phyloP scores from a whole-genome alignment of 2,113 vertebrate genomes.

The Bombycilla garrulus region DNA sequence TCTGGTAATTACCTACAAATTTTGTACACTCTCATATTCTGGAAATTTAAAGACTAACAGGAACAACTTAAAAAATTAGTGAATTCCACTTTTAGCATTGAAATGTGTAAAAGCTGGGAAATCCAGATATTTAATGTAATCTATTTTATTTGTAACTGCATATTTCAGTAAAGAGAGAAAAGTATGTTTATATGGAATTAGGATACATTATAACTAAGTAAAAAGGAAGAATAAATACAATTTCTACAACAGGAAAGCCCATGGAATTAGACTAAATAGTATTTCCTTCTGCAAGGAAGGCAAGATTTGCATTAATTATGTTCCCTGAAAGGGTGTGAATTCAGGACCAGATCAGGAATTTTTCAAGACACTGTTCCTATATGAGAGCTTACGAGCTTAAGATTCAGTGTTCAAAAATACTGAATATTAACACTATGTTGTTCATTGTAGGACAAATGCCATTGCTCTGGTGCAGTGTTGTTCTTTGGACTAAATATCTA shows the following conservation, averaged over 20 bases:
- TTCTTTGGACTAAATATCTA: not conserved
- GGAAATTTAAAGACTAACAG: not conserved
- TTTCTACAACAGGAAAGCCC: not conserved
- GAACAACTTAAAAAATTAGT: not conserved
- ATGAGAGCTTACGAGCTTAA: not conserved
- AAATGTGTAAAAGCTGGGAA: not conserved
- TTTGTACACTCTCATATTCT: not conserved
- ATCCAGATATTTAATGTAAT: not conserved
- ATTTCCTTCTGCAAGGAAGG: not conserved
- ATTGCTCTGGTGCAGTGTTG: not conserved
- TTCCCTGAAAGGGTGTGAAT: not conserved
- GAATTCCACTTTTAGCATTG: not conserved
- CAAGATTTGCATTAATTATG: not conserved
- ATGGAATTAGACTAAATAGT: not conserved
- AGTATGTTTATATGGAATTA: not conserved
- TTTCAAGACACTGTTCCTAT: not conserved
- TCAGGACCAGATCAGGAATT: not conserved
- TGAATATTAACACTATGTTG: not conserved
- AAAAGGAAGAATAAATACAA: not conserved
- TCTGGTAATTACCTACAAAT: constrained; percentile 76
- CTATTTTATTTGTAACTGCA: not conserved
- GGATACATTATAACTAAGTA: not conserved
- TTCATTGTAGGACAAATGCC: not conserved
- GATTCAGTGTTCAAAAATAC: not conserved
- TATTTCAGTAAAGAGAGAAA: not conserved